Conservation (phyloP, 1,140 invertebrate genomes). For the Neotoxoptera formosana region DNA sequence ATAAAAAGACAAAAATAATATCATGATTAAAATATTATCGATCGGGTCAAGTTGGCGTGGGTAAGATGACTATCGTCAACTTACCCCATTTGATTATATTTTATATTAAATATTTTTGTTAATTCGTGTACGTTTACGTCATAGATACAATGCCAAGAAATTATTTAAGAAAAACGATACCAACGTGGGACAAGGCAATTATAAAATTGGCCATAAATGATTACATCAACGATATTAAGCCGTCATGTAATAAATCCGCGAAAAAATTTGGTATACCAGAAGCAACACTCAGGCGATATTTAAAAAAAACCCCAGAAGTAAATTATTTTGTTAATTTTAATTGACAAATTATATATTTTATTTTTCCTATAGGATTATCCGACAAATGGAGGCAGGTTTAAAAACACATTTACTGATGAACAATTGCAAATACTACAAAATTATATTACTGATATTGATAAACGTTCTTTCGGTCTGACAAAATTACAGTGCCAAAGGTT, state of each 20-base stretch:
- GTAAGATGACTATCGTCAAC: constrained; percentile 20
- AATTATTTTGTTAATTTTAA: neutral
- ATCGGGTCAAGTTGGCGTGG: neutral
- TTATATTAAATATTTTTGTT: neutral
- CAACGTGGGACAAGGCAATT: neutral
- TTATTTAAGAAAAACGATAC: neutral
- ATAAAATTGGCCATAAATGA: neutral
- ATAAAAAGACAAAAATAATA: neutral
- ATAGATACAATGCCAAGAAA: neutral
- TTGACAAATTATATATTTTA: no score
- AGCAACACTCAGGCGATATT: neutral
- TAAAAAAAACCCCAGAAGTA: neutral
- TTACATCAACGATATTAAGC: neutral
- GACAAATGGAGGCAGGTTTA: neutral
- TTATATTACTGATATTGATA: neutral
- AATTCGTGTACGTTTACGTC: neutral
- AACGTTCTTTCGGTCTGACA: constrained; percentile 6
- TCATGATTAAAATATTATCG: neutral
- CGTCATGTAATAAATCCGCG: neutral
- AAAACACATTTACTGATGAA: neutral
- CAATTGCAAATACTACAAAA: neutral
- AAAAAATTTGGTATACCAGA: neutral
- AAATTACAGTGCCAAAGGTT: constrained; percentile 4
- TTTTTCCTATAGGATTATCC: neutral
- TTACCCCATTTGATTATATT: neutral